phyloP scores from a whole-genome alignment of 1,140 invertebrate genomes.

The Mycetomoellerius zeteki region DNA sequence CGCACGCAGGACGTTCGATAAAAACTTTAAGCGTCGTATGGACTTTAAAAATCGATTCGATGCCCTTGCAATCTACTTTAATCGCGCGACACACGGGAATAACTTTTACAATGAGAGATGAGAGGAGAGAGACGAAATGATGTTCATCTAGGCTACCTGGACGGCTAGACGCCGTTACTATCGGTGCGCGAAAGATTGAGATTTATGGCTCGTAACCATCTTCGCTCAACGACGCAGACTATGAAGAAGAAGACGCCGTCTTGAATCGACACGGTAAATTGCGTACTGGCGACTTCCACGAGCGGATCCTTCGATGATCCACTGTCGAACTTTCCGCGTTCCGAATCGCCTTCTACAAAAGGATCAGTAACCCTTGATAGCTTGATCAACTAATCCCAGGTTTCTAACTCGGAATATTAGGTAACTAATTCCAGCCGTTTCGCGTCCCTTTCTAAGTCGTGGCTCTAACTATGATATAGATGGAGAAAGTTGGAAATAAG shows the following conservation, averaged over 20 bases:
- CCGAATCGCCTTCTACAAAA: background rate
- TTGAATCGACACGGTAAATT: constrained; percentile 21
- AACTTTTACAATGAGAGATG: constrained; percentile 3
- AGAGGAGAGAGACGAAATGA: background rate
- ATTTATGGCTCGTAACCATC: constrained; percentile 53
- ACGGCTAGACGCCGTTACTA: constrained; percentile 35
- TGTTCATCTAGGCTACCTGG: constrained; percentile 26
- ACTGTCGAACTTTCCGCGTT: constrained; percentile 39
- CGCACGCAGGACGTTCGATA: too few species aligned
- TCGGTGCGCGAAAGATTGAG: constrained; percentile 8
- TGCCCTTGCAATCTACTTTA: background rate
- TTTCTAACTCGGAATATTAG: constrained; percentile 45
- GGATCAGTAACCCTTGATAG: constrained; percentile 18
- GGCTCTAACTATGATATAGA: constrained; percentile 34
- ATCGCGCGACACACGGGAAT: background rate
- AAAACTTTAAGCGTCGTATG: background rate
- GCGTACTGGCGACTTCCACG: background rate
- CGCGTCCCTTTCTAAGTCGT: constrained; percentile 19
- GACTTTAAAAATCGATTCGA: constrained; percentile 1
- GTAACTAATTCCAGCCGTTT: constrained; percentile 21
- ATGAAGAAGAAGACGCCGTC: background rate
- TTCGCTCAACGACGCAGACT: constrained; percentile 13
- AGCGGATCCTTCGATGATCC: constrained; percentile 39
- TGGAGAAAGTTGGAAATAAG: constrained; percentile 52
- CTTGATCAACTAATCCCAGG: constrained; percentile 39